Evolutionary conservation across 2,797 vertebrate genomes (phyloP).

Genomic region (Botia almorhae): DNA sequence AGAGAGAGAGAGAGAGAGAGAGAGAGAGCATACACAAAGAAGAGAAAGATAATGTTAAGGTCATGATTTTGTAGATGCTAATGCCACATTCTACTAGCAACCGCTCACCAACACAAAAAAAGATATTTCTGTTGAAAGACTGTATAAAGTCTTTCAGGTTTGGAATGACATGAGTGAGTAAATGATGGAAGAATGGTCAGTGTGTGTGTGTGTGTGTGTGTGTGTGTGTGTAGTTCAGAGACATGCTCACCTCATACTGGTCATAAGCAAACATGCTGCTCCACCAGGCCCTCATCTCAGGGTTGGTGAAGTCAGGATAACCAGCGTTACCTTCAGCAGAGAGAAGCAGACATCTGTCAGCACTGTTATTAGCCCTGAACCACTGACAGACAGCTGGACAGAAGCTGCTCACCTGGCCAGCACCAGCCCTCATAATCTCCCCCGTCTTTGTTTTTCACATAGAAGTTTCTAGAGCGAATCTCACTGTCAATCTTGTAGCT

Average conservation of each 20-base stretch:
- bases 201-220: too few relatives aligned
- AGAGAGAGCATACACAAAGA: too few relatives aligned
- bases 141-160: too few relatives aligned
- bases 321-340: constrained; percentile 81
- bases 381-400: not conserved
- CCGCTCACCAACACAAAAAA: too few relatives aligned
- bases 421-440: constrained; percentile 95
- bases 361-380: not conserved
- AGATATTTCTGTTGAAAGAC: too few relatives aligned
- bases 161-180: too few relatives aligned
- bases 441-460: constrained; percentile 90
- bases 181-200: too few relatives aligned
- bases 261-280: constrained; percentile 88
- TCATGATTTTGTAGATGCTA: too few relatives aligned
- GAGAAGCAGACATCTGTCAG: constrained; percentile 18
- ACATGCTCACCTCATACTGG: constrained; percentile 79
- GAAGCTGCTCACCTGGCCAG: constrained; percentile 84
- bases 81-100: too few relatives aligned
- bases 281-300: constrained; percentile 89
- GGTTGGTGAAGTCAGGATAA: constrained; percentile 91
- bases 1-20: too few relatives aligned
- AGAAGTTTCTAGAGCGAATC: constrained; percentile 80
- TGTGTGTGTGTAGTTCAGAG: not conserved
- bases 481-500: constrained; percentile 87
- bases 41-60: too few relatives aligned